Evolutionary conservation across 2,113 vertebrate species (phyloP).

Genomic region (Coturnix japonica): DNA sequence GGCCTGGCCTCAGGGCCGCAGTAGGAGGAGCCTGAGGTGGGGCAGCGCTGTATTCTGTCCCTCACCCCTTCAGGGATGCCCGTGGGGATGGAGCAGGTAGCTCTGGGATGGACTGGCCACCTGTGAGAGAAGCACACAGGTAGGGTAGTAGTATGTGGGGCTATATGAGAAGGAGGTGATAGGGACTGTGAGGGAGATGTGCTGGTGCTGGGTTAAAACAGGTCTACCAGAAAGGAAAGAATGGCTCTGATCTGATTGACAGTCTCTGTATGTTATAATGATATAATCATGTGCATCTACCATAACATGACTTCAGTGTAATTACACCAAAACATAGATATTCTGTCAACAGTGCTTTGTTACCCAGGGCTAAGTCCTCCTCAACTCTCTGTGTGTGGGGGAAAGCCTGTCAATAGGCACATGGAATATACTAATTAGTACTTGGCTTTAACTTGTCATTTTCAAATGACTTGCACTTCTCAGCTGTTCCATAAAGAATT

Average conservation of each 20-base stretch:
- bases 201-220: background rate
- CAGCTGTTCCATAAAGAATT: background rate
- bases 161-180: too few species aligned
- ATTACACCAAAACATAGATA: background rate
- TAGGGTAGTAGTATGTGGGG: rapidly evolving
- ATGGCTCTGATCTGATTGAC: background rate
- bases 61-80: rapidly evolving
- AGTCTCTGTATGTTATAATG: background rate
- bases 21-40: background rate
- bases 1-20: rapidly evolving
- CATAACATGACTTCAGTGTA: rapidly evolving
- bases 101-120: rapidly evolving
- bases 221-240: background rate
- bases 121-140: background rate
- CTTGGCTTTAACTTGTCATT: background rate
- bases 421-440: background rate
- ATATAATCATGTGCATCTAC: background rate
- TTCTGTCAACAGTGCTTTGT: background rate
- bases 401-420: too few species aligned
- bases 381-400: background rate
- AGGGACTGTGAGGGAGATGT: background rate
- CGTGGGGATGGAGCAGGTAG: rapidly evolving
- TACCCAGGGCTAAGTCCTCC: background rate
- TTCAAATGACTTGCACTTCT: background rate
- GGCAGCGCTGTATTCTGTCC: background rate